Evolutionary conservation across 2,113 vertebrate species (phyloP), one percentile per base, ranked within the genome.

Genomic region (Pogonocichla stellata): DNA sequence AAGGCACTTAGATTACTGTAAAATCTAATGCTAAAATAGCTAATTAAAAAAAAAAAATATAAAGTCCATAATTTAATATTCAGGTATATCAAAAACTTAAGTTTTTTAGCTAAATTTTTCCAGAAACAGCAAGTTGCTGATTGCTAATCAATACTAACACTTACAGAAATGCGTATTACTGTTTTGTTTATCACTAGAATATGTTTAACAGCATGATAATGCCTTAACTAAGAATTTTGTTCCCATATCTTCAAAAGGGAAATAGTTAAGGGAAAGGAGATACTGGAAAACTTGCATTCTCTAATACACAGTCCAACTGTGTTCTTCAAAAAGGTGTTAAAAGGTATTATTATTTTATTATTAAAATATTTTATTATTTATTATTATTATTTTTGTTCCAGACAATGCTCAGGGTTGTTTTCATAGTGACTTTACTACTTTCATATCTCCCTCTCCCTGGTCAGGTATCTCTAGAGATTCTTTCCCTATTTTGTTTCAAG

Each of bases 181-280:
- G 6, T 72, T 17, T 57, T 57, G 7, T 79, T 87, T 62, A 20
- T 14, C 4, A 33, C 7, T 67, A 12, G 16, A 81, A 25, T 40
- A 10, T 9, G 0, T 54, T 50, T 61, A 83, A 57, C 20, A 17
- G 4, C 1, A 6, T 58, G n/a, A 15, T 57, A 83, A 12, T 17
- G 10, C 38, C 10, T 62, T 78, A 38, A 61, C 6, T 54, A 73
- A 38, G 1, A 5, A 25, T 56, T 88, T 54, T 80, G 47, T 60
- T 15, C 9, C 23, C 7, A 0, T 25, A 1, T 57, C 3, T 19
- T 78, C 0, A 0, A 73, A 65, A 8, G 19, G 5, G 43, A 48
- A n/a, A 12, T 22, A 40, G 45, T 3, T 16, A 28, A 9, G 5
- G 28, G 13, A 80, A 66, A 78, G 12, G 17, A 61, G 10, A 42